Conservation (phyloP, 2,888 invertebrate species). For the Aleiodes alternator region DNA sequence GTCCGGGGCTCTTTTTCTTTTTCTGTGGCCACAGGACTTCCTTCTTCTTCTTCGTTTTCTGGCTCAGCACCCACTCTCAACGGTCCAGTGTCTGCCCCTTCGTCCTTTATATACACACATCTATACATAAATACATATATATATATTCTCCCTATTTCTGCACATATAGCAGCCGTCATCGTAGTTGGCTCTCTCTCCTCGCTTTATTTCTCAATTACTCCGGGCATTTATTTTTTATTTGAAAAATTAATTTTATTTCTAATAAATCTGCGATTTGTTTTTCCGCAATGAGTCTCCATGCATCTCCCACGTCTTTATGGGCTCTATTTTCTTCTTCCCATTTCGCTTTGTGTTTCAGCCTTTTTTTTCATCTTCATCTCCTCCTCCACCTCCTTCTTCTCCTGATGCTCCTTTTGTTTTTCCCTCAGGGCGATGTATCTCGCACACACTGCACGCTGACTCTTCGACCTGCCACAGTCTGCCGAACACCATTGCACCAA, state of each 20-base stretch:
- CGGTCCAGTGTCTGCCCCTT: conserved; percentile 36
- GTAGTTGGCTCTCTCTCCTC: too few species aligned
- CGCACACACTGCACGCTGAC: conserved; percentile 25
- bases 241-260: conserved; percentile 26
- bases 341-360: conserved; percentile 36
- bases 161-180: too few species aligned
- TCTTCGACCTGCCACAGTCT: conserved; percentile 41
- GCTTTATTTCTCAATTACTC: too few species aligned
- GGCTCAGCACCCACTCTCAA: conserved; percentile 35
- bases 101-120: neutral
- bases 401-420: conserved; percentile 14
- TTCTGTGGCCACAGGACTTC: conserved; percentile 43
- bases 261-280: conserved; percentile 19
- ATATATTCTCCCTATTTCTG: conserved; percentile 14
- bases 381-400: too few species aligned
- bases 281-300: conserved; percentile 6
- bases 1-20: conserved; percentile 42
- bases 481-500: conserved; percentile 49
- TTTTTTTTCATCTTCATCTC: conserved; percentile 32
- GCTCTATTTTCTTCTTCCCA: conserved; percentile 49
- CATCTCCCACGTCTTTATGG: conserved; percentile 51
- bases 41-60: conserved; percentile 46
- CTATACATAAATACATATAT: conserved; percentile 18
- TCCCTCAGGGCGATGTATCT: conserved; percentile 26
- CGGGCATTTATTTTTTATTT: neutral